phyloP scores from a whole-genome alignment of 2,797 vertebrate genomes.

The Sternarchorhynchus goeldii region DNA sequence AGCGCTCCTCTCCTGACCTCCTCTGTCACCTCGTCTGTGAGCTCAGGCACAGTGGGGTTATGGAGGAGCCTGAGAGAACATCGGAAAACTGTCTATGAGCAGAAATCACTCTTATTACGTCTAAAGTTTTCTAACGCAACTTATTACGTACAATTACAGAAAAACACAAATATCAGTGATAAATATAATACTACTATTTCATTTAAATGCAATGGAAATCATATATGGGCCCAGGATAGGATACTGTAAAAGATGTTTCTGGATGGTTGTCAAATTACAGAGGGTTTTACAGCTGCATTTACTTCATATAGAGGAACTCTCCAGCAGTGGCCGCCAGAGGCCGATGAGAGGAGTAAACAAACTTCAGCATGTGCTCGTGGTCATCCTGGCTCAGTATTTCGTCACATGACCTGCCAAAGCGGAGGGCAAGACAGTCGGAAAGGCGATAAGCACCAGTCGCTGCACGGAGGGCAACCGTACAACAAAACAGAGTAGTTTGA shows the following conservation, averaged over 20 bases:
- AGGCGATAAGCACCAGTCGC: background rate
- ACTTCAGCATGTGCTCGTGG: conserved; percentile 81
- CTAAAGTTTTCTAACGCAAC: no score
- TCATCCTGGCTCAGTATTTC: conserved; percentile 79
- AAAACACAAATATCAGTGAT: background rate
- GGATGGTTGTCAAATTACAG: background rate
- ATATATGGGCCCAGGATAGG: background rate
- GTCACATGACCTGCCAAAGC: conserved; percentile 77
- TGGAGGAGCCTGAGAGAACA: conserved; percentile 74
- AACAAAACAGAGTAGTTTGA: background rate
- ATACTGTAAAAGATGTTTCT: background rate
- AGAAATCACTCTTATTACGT: background rate
- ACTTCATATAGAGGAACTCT: conserved; percentile 87
- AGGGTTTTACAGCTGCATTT: conserved; percentile 49
- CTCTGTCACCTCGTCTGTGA: conserved; percentile 59
- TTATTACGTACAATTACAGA: background rate
- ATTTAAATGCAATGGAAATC: background rate
- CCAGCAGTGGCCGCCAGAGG: conserved; percentile 85
- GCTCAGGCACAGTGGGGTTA: conserved; percentile 56
- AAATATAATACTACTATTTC: no score
- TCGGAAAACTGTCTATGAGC: background rate
- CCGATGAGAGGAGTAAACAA: conserved; percentile 88
- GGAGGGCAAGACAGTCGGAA: background rate
- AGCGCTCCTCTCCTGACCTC: conserved; percentile 62
- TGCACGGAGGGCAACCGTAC: background rate